These are phyloP conservation scores for Aleiodes leptofemur DNA, from an alignment of 2,888 invertebrate species.

Conservation along the genomic window DNA sequence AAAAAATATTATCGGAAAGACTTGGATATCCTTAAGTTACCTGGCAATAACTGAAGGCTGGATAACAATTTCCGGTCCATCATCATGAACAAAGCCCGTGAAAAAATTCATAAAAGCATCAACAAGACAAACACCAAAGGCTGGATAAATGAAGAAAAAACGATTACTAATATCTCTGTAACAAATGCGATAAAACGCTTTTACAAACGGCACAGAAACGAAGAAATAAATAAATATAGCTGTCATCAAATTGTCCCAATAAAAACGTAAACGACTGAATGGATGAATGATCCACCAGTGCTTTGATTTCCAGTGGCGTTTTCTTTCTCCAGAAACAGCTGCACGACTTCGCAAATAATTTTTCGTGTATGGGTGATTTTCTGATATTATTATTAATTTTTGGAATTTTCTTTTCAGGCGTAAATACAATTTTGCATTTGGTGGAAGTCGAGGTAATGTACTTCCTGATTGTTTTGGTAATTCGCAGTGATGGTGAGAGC, in stretches of 20 bases:
- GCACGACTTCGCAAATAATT: conserved; percentile 68
- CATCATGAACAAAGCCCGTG: conserved; percentile 64
- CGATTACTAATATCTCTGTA: conserved; percentile 43
- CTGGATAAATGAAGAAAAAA: conserved; percentile 56
- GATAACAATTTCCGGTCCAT: conserved; percentile 64
- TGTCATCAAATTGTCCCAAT: conserved; percentile 67
- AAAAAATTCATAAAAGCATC: conserved; percentile 69
- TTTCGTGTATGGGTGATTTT: conserved; percentile 63
- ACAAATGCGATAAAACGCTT: conserved; percentile 61
- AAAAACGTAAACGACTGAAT: conserved; percentile 66
- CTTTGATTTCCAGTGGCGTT: conserved; percentile 64
- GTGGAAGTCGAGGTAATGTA: conserved; percentile 69
- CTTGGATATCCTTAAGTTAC: conserved; percentile 50
- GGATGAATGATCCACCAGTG: conserved; percentile 72
- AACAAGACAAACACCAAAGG: conserved; percentile 59
- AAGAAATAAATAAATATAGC: conserved; percentile 64
- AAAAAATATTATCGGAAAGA: too few relatives aligned
- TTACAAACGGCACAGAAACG: conserved; percentile 61
- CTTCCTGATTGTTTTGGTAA: conserved; percentile 66
- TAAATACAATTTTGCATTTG: conserved; percentile 63
- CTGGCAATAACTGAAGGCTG: conserved; percentile 60
- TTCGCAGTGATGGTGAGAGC: conserved; percentile 64
- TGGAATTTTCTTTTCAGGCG: conserved; percentile 65
- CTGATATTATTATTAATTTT: conserved; percentile 67
- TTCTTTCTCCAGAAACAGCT: conserved; percentile 69